These are phyloP conservation scores for Eunapius fragilis DNA, from an alignment of 37 sponge, comb jelly and placozoan species.

Conservation along the genomic window DNA sequence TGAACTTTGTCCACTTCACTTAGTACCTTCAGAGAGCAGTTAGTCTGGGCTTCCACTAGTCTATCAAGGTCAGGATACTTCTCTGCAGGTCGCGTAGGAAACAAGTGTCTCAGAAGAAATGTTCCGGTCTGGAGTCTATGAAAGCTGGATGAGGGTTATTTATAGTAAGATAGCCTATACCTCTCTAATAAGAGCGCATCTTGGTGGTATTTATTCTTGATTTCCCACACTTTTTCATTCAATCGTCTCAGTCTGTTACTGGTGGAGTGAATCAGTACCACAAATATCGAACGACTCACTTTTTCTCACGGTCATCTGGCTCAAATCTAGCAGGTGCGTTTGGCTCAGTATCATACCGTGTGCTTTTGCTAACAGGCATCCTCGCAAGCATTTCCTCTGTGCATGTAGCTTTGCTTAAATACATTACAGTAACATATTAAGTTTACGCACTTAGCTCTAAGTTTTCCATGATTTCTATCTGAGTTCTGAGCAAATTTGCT, in stretches of 20 bases:
- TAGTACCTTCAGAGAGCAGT: not conserved
- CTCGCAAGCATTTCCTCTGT: not conserved
- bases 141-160: not conserved
- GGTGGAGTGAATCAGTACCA: not conserved
- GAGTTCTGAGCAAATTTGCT: slow-evolving; percentile 1
- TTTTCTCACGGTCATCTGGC: not conserved
- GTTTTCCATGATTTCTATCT: not conserved
- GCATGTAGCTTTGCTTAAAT: not conserved
- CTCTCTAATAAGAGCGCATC: slow-evolving; percentile 32
- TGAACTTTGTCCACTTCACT: not conserved
- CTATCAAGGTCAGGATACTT: not conserved
- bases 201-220: not conserved
- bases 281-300: not conserved
- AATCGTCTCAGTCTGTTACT: slow-evolving; percentile 18
- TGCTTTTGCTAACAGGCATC: not conserved
- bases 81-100: not conserved
- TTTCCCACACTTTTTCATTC: not conserved
- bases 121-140: not conserved
- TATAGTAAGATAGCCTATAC: not conserved
- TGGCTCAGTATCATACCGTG: not conserved
- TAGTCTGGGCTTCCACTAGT: not conserved
- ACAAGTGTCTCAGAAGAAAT: not conserved
- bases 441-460: slow-evolving; percentile 22
- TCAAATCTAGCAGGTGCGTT: not conserved
- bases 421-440: not conserved